Evolutionary conservation across 1,140 invertebrate genomes (phyloP), one percentile per base, ranked within the genome.

Genomic region (Calosoma granatense): DNA sequence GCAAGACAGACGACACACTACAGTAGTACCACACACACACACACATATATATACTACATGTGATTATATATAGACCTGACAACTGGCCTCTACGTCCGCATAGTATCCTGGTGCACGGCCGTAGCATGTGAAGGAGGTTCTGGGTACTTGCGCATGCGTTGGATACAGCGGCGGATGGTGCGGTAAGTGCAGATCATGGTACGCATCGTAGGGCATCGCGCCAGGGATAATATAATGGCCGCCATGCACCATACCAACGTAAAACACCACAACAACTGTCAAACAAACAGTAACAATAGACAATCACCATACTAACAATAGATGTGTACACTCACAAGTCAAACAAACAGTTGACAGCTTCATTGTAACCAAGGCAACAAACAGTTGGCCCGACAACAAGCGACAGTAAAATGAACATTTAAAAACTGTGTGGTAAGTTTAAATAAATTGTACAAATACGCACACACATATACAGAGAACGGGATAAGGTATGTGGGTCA

Each of bases 91-190:
- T 0, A 78, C 65, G 57, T 80, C 78, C 21, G 77, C 77, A 56
- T 78, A 78, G 41, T 78, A 75, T 6, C 77, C 76, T 52, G 72
- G 70, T 9, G 55, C 60, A 12, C 70, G 64, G 2, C 71, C 74
- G 1, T 64, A 54, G 56, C 78, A 80, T 11, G 64, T 69, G 61
- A 80, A 80, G 14, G 63, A 63, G 0, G 76, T 79, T 1, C 60
- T 62, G 0, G 78, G 77, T 0, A 77, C 69, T 11, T 60, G 61
- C 15, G 64, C 63, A 53, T 74, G 71, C 9, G 76, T 77, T 0
- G 78, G 78, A 60, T 79, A 71, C 0, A 79, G 65, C 0, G 78
- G 77, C 0, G 78, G 77, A 56, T 76, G 60, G 59, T 79, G 77
- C 0, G 74, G 76, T n/a, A 79, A 55, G 59, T 80, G 78, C 1